Conservation (phyloP, 2,888 invertebrate species). For the Leptinotarsa peninsularis region DNA sequence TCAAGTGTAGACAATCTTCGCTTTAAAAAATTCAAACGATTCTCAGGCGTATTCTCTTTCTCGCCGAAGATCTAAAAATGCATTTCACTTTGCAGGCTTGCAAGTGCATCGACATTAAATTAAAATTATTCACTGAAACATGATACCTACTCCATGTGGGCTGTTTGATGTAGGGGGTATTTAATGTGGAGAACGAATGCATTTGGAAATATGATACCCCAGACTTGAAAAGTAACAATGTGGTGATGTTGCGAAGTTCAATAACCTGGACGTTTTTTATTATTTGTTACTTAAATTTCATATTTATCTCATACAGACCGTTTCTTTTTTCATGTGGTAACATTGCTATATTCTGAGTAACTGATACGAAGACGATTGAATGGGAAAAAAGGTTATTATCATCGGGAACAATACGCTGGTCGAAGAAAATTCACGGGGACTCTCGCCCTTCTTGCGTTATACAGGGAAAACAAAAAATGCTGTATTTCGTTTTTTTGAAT, state of each 20-base stretch:
- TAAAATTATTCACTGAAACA: constrained; percentile 9
- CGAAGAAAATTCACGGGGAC: too few relatives aligned
- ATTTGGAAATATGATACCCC: neutral
- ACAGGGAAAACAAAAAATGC: too few relatives aligned
- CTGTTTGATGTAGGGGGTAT: constrained; percentile 12
- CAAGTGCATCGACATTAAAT: constrained; percentile 13
- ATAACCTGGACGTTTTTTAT: neutral
- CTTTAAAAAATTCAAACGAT: neutral
- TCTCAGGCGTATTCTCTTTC: neutral
- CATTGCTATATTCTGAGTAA: too few relatives aligned
- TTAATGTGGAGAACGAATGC: constrained; percentile 4
- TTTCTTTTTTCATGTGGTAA: too few relatives aligned
- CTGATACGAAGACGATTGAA: too few relatives aligned
- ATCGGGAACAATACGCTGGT: too few relatives aligned
- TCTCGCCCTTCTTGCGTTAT: too few relatives aligned
- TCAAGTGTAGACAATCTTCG: neutral
- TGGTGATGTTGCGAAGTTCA: neutral
- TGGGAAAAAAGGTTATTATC: too few relatives aligned
- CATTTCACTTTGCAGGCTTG: neutral
- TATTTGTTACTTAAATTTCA: neutral
- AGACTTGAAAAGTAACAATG: neutral
- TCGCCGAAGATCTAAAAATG: neutral
- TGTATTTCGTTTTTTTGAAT: too few relatives aligned
- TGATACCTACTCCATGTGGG: constrained; percentile 2
- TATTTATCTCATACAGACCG: neutral